Evolutionary conservation across 2,113 vertebrate species (phyloP).

Genomic region (Penelope pileata): DNA sequence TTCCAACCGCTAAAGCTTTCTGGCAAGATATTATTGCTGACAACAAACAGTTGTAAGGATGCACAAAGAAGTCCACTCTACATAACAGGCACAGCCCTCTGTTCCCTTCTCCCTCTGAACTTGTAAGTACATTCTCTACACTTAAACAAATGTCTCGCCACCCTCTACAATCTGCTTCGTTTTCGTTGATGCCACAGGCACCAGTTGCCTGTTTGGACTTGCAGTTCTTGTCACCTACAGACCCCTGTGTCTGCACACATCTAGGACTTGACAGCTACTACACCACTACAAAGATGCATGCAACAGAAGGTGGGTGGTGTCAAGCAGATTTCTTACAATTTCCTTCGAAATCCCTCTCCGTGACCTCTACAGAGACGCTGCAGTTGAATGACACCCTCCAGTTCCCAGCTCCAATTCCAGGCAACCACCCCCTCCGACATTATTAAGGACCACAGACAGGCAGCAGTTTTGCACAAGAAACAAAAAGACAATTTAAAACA

Average conservation of each 20-base stretch:
- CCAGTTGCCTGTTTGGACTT: neutral
- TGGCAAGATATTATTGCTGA: neutral
- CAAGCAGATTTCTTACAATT: neutral
- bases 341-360: neutral
- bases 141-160: neutral
- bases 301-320: neutral
- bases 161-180: neutral
- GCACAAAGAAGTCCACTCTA: neutral
- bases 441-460: neutral
- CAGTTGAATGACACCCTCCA: neutral
- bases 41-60: neutral
- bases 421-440: neutral
- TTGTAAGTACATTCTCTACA: neutral
- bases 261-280: neutral
- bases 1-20: neutral
- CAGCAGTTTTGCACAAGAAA: neutral
- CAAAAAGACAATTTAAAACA: neutral
- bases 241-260: accelerated
- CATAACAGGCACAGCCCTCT: neutral
- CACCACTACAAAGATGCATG: neutral
- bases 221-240: neutral
- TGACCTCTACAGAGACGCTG: neutral
- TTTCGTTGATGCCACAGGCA: neutral
- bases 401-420: neutral
- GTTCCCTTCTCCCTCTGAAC: neutral